phyloP scores from a whole-genome alignment of 2,888 invertebrate genomes.

The Trichopoda pennipes region DNA sequence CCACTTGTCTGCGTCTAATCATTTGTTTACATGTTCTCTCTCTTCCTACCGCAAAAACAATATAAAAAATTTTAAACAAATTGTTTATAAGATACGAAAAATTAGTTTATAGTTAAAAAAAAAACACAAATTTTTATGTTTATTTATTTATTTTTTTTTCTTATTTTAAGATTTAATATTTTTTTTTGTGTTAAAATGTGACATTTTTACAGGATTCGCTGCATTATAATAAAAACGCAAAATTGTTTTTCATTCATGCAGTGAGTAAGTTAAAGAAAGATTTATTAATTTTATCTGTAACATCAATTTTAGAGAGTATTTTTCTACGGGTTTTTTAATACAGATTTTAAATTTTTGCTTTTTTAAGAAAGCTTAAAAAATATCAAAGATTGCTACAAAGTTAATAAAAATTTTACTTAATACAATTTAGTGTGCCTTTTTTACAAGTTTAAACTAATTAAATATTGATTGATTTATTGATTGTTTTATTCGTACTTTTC shows the following conservation, averaged over 20 bases:
- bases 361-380: too few relatives aligned
- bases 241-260: slow-evolving; percentile 19
- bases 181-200: slow-evolving; percentile 52
- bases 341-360: too few relatives aligned
- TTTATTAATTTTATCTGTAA: too few relatives aligned
- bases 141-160: background rate
- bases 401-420: too few relatives aligned
- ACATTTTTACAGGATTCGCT: slow-evolving; percentile 59
- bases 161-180: slow-evolving; percentile 19
- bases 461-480: too few relatives aligned
- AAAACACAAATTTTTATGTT: slow-evolving; percentile 55
- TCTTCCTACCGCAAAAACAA: slow-evolving; percentile 62
- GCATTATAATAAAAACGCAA: slow-evolving; percentile 12
- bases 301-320: too few relatives aligned
- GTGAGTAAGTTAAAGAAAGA: background rate
- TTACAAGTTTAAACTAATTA: too few relatives aligned
- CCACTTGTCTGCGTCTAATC: slow-evolving; percentile 91
- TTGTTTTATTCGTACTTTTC: too few relatives aligned
- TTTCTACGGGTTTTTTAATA: too few relatives aligned
- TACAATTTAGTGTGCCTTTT: too few relatives aligned
- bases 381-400: too few relatives aligned
- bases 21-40: slow-evolving; percentile 83
- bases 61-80: slow-evolving; percentile 28
- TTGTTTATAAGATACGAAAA: slow-evolving; percentile 29
- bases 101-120: slow-evolving; percentile 55